Evolutionary conservation across 2,888 invertebrate species (phyloP).

Genomic region (Sarcophaga subvicina): DNA sequence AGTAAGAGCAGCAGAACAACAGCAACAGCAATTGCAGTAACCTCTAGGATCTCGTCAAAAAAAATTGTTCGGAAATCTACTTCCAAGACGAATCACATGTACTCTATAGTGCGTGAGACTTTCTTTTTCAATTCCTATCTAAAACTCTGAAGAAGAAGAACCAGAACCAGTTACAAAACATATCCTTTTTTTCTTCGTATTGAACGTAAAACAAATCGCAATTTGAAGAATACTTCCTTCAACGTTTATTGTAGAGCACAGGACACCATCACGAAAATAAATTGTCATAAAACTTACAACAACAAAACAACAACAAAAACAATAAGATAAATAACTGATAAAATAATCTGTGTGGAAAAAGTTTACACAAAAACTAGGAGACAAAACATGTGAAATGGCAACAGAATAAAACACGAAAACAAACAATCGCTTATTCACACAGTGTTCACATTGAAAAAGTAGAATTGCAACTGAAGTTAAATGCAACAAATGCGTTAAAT

Average conservation of each 20-base stretch:
- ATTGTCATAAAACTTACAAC: constrained; percentile 52
- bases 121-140: too few species aligned
- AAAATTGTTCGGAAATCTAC: background rate
- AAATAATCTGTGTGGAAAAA: constrained; percentile 34
- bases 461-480: constrained; percentile 29
- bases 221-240: background rate
- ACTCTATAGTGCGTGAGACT: too few species aligned
- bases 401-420: constrained; percentile 19
- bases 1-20: constrained; percentile 3
- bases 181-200: too few species aligned
- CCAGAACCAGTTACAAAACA: too few species aligned
- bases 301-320: constrained; percentile 39
- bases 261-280: constrained; percentile 40
- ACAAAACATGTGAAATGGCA: constrained; percentile 49
- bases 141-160: too few species aligned
- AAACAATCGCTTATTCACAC: constrained; percentile 4
- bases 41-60: background rate
- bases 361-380: constrained; percentile 18
- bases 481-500: constrained; percentile 68
- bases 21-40: constrained; percentile 28
- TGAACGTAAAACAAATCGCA: too few species aligned
- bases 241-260: constrained; percentile 3
- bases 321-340: constrained; percentile 28
- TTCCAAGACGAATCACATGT: too few species aligned
- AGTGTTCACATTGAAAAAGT: constrained; percentile 8